phyloP scores from a whole-genome alignment of 1,140 invertebrate species.

The Penaeus indicus region DNA sequence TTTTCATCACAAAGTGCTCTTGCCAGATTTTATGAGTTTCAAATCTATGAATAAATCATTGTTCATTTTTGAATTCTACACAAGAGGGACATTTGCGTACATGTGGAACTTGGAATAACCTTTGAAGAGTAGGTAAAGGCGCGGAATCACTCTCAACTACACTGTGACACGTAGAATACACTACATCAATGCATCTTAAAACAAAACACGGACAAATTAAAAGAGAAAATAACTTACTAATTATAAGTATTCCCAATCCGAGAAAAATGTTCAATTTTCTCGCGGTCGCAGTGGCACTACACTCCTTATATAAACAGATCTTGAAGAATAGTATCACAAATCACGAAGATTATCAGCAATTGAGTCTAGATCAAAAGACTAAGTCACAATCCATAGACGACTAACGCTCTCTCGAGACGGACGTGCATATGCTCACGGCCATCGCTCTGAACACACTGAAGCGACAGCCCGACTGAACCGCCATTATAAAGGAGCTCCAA shows the following conservation, averaged over 20 bases:
- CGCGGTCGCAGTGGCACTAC: neutral
- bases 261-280: slow-evolving; percentile 34
- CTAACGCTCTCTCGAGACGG: slow-evolving; percentile 59
- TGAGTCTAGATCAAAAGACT: slow-evolving; percentile 29
- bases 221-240: neutral
- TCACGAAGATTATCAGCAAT: slow-evolving; percentile 6
- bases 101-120: too few species aligned
- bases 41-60: too few species aligned
- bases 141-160: too few species aligned
- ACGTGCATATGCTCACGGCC: slow-evolving; percentile 42
- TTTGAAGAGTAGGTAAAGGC: too few species aligned
- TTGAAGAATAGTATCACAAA: slow-evolving; percentile 13
- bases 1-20: too few species aligned
- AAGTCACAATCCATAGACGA: slow-evolving; percentile 49
- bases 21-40: too few species aligned
- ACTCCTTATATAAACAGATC: neutral
- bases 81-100: too few species aligned
- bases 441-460: slow-evolving; percentile 52
- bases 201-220: neutral
- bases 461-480: neutral
- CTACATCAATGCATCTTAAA: neutral
- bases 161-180: neutral
- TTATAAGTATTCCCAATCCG: neutral
- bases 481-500: slow-evolving; percentile 47
- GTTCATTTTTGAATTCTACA: too few species aligned